Conservation (phyloP, 2,888 invertebrate genomes). For the Epistrophe grossulariae region DNA sequence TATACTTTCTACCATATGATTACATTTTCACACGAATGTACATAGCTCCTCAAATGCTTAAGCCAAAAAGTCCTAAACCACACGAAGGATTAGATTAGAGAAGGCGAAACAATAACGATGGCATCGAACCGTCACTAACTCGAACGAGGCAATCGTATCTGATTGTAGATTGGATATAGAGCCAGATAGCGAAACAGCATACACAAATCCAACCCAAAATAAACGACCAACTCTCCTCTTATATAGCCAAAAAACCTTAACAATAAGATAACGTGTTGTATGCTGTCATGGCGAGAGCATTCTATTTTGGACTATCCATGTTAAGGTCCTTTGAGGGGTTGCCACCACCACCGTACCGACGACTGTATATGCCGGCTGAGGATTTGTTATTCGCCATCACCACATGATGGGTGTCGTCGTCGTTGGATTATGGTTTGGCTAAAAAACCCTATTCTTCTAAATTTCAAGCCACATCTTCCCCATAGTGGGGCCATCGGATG, state of each 20-base stretch:
- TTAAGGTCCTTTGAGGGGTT: slow-evolving; percentile 23
- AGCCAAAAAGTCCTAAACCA: slow-evolving; percentile 72
- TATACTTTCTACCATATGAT: slow-evolving; percentile 8
- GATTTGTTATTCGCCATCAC: slow-evolving; percentile 64
- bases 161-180: slow-evolving; percentile 71
- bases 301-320: slow-evolving; percentile 36
- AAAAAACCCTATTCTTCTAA: slow-evolving; percentile 25
- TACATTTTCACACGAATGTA: slow-evolving; percentile 29
- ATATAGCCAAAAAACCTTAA: slow-evolving; percentile 43
- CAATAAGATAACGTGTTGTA: slow-evolving; percentile 68
- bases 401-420: slow-evolving; percentile 54
- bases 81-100: slow-evolving; percentile 72
- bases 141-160: slow-evolving; percentile 74
- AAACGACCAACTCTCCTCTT: background rate
- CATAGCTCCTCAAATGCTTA: slow-evolving; percentile 48
- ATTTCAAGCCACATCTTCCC: slow-evolving; percentile 4
- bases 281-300: slow-evolving; percentile 45
- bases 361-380: background rate
- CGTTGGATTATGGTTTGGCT: slow-evolving; percentile 44
- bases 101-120: slow-evolving; percentile 74
- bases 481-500: slow-evolving; percentile 3
- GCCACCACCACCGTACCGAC: slow-evolving; percentile 30
- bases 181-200: slow-evolving; percentile 41
- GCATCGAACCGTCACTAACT: slow-evolving; percentile 76
- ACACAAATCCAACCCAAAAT: slow-evolving; percentile 27